phyloP scores from a whole-genome alignment of 2,888 invertebrate species.

The Orthosia gracilis region DNA sequence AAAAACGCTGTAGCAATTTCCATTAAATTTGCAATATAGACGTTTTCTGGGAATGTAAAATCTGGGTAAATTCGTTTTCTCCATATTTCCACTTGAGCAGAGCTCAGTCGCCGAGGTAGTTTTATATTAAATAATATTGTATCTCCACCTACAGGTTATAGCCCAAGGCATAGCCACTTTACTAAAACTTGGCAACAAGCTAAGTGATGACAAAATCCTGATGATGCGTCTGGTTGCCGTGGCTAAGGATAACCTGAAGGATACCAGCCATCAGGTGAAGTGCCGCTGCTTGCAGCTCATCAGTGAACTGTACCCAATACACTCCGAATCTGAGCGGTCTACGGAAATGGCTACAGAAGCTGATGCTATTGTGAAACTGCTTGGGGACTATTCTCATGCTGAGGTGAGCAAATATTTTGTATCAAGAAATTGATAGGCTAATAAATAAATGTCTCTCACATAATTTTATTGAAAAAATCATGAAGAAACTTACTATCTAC shows the following conservation, averaged over 20 bases:
- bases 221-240: conserved; percentile 92
- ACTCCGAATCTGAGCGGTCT: conserved; percentile 86
- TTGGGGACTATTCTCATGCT: conserved; percentile 96
- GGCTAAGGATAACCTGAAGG: conserved; percentile 93
- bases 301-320: conserved; percentile 93
- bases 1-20: too few species aligned
- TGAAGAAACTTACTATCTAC: neutral
- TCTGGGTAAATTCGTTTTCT: too few species aligned
- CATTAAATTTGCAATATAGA: too few species aligned
- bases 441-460: neutral
- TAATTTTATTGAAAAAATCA: neutral
- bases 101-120: too few species aligned
- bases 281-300: conserved; percentile 95
- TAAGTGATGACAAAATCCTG: conserved; percentile 91
- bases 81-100: too few species aligned
- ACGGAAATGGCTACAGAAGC: conserved; percentile 90
- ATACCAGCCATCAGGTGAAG: conserved; percentile 95
- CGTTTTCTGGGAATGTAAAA: too few species aligned
- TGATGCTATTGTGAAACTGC: conserved; percentile 93
- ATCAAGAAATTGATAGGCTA: neutral
- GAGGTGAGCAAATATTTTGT: conserved; percentile 83
- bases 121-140: neutral
- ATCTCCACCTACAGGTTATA: conserved; percentile 86
- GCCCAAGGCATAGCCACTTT: conserved; percentile 95
- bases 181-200: conserved; percentile 92